phyloP scores from a whole-genome alignment of 2,888 invertebrate species.

The Lasius fuliginosus region DNA sequence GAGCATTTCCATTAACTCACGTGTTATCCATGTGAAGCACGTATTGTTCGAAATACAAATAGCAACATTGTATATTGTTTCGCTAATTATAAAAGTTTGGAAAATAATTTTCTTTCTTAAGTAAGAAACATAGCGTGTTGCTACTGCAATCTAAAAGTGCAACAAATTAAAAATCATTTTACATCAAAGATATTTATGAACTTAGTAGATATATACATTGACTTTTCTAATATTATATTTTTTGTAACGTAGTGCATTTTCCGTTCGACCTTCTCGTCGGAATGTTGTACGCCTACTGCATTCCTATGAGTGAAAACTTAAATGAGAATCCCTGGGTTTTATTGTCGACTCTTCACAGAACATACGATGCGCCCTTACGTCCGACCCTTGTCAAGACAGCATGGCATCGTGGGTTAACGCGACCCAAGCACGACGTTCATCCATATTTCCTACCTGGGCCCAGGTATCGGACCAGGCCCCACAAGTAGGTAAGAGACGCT shows the following conservation, averaged over 20 bases:
- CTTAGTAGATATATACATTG: no score
- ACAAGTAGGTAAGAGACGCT: conserved; percentile 46
- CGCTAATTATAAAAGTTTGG: not conserved
- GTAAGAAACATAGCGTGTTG: not conserved
- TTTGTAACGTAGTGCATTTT: not conserved
- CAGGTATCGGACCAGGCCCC: conserved; percentile 63
- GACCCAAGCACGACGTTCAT: conserved; percentile 52
- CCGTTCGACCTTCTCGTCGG: not conserved
- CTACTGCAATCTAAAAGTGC: not conserved
- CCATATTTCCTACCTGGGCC: conserved; percentile 76
- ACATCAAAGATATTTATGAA: not conserved
- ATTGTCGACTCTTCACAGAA: conserved; percentile 36
- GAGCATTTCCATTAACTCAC: conserved; percentile 21
- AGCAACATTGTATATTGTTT: not conserved
- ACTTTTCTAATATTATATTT: not conserved
- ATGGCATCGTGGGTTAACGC: conserved; percentile 40
- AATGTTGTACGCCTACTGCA: not conserved
- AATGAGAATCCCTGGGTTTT: conserved; percentile 44
- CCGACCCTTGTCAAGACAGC: conserved; percentile 80
- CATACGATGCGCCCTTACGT: conserved; percentile 68
- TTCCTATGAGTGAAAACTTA: conserved; percentile 4
- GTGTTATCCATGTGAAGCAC: not conserved
- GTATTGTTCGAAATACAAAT: not conserved
- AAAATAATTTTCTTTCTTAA: not conserved
- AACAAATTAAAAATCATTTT: not conserved